phyloP scores from a whole-genome alignment of 2,797 vertebrate genomes.

The Pangasius krempfi region DNA sequence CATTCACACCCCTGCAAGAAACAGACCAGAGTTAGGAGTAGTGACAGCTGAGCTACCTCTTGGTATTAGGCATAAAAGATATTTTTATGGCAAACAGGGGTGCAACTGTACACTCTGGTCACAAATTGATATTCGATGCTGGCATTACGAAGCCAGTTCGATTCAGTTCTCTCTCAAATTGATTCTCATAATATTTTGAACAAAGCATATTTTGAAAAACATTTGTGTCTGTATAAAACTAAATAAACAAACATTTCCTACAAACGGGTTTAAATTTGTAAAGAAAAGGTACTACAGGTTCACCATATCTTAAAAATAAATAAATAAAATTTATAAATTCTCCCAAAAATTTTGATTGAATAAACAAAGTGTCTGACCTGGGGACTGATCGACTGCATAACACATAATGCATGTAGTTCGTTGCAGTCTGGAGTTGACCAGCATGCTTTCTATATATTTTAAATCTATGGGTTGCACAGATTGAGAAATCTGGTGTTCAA shows the following conservation, averaged over 20 bases:
- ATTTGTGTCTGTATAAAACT: background rate
- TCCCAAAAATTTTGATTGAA: background rate
- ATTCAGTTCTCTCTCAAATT: background rate
- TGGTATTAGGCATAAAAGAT: background rate
- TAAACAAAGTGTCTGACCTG: background rate
- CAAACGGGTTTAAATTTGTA: background rate
- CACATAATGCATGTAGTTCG: background rate
- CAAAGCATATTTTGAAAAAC: background rate
- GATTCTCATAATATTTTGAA: background rate
- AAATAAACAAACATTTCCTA: background rate
- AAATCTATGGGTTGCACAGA: background rate
- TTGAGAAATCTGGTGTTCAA: background rate
- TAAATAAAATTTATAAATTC: background rate
- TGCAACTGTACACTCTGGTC: background rate
- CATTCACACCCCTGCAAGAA: slow-evolving; percentile 55
- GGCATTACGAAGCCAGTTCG: background rate
- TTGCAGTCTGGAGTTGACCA: background rate
- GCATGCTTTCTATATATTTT: background rate
- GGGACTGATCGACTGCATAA: background rate
- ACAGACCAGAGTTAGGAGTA: slow-evolving; percentile 31
- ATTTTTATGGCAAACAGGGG: background rate
- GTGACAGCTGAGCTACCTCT: background rate
- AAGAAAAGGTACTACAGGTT: background rate
- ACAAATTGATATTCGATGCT: background rate
- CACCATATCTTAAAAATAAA: background rate